Base-by-base conservation (phyloP, 2,888 invertebrate species). In the Cyclophora punctaria region DNA sequence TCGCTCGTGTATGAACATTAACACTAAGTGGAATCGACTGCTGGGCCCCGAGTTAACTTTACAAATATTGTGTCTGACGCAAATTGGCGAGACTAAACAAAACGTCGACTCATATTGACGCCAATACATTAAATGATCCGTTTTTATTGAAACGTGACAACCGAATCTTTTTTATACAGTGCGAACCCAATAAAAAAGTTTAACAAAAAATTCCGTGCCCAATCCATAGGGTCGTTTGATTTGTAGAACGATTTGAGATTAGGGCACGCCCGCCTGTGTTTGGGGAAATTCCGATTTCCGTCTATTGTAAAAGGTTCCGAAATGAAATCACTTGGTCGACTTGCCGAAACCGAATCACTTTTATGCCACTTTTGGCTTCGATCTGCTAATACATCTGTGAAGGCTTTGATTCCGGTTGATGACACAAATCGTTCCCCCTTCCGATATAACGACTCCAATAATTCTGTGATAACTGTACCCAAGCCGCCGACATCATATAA, bases 261-360 rank as follows among this genome's bases (percentile, higher is more conserved):
- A 75, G 71, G 73, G 61, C 61, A 60, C 65, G 69, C 69, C 71
- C 71, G 70, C 63, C 66, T 63, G 67, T 70, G 67, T 71, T 66
- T 66, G 65, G 64, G 68, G 68, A 76, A 80, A 80, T 75, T 69
- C 67, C 74, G 73, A 78, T 80, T 80, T 82, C 80, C 82, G 77
- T 58, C 78, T 71, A 78, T 79, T 77, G 75, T 73, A 47, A 64
- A 71, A 70, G 75, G 75, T 68, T 69, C 66, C 65, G 20, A 73
- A 80, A 79, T 73, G 71, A 72, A 74, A 78, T 80, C 77, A 74
- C 73, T 78, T 69, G 75, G 69, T 70, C 73, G 68, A 67, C 62
- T 69, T 37, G 59, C 61, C 66, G 69, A 71, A 75, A 76, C 72
- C 71, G 74, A 78, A 78, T 77, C 76, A 75, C 74, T 79, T 78